Conservation (phyloP, 1,140 invertebrate species). For the Trichoplusia ni region DNA sequence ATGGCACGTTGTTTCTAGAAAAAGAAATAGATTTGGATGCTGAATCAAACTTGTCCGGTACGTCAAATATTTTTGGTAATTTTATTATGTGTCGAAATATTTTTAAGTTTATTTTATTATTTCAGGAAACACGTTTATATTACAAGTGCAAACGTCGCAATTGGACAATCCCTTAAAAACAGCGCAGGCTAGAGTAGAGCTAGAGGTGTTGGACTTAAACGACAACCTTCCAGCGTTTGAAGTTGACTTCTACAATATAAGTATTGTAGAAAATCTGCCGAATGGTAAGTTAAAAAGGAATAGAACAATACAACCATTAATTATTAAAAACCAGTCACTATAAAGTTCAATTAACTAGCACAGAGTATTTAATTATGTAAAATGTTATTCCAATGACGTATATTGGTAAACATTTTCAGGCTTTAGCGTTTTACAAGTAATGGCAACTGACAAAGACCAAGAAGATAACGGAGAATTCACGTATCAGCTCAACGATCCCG, state of each 20-base stretch:
- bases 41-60: constrained; percentile 83
- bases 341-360: too few species aligned
- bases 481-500: constrained; percentile 88
- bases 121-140: constrained; percentile 86
- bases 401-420: too few species aligned
- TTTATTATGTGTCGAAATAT: background rate
- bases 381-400: too few species aligned
- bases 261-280: constrained; percentile 94
- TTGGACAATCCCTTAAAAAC: constrained; percentile 89
- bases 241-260: constrained; percentile 94
- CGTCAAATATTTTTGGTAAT: background rate
- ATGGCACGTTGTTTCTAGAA: constrained; percentile 89
- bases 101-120: background rate
- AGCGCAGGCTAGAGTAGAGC: constrained; percentile 87
- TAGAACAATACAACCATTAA: too few species aligned
- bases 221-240: constrained; percentile 93
- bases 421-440: constrained; percentile 91
- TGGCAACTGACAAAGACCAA: constrained; percentile 90
- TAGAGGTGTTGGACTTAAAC: constrained; percentile 91
- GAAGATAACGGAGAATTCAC: constrained; percentile 92
- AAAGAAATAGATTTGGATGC: constrained; percentile 90
- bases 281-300: constrained; percentile 82
- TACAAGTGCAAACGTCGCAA: constrained; percentile 90
- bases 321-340: too few species aligned
- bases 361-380: too few species aligned